Evolutionary conservation across 2,797 vertebrate species (phyloP), one percentile per base, ranked within the genome.

Genomic region (Syngnathus rostellatus): DNA sequence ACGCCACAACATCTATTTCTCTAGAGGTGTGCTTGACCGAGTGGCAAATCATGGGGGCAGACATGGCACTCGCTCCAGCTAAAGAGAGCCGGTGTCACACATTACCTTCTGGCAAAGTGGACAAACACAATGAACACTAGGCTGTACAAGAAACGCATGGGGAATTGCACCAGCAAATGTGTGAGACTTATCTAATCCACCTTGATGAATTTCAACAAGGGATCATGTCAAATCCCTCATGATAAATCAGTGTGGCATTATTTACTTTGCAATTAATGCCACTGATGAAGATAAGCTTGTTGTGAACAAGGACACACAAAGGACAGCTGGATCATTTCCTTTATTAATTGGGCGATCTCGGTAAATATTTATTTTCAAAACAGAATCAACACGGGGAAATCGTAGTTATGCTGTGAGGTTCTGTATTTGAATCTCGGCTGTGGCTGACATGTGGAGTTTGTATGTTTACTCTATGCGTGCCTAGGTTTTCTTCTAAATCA

Each of bases 1-100:
- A 88, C 0, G 25, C 78, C 76, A 84, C 84, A 86, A 87, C 88
- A 90, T 89, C 86, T 84, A 89, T 89, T 89, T 85, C 87, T 89
- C 85, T 73, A 74, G 86, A 83, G 88, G 87, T 81, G 82, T 58
- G 81, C 85, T 87, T 88, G 84, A 79, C 80, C 87, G 89, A 89
- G 88, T 87, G 88, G 85, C 86, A 89, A 90, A 89, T 89, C 79
- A 80, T 41, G 3, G 76, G 81, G 76, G 68, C 77, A 84, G 83
- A 83, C 62, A 70, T 72, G 76, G 79, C 73, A 77, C 76, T 80
- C 72, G 73, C 75, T 83, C 69, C 76, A 50, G 79, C 75, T 81
- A 69, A 76, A 86, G 83, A 82, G 40, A 86, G 74, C 79, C 72
- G 63, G 74, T 72, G 76, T 78, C 77, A 72, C 68, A 74, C 69